These are phyloP conservation scores for Caenorhabditis sp. DNA, from an alignment of 2,888 invertebrate species.

Conservation along the genomic window DNA sequence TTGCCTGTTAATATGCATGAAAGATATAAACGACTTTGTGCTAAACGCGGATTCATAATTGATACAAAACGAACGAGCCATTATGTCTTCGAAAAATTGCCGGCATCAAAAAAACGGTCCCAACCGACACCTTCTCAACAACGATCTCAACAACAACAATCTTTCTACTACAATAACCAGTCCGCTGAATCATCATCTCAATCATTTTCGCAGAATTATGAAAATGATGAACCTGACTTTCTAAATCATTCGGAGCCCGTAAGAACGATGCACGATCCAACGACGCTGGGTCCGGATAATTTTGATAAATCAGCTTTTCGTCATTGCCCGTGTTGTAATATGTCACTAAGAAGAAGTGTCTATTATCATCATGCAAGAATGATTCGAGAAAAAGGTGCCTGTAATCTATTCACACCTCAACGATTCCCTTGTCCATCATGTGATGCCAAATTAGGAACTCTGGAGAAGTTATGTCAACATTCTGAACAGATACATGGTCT, in stretches of 20 bases:
- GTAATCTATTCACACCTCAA: conserved; percentile 54
- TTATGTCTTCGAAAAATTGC: background rate
- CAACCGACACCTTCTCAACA: background rate
- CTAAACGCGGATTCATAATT: background rate
- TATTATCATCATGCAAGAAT: conserved; percentile 51
- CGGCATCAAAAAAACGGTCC: background rate
- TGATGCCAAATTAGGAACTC: conserved; percentile 47
- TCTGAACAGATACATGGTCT: conserved; percentile 50
- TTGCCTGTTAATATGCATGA: conserved; percentile 3
- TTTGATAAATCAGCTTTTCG: conserved; percentile 8
- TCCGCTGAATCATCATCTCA: background rate
- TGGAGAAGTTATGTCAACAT: conserved; percentile 56
- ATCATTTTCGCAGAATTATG: background rate
- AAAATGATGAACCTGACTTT: conserved; percentile 18
- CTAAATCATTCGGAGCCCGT: conserved; percentile 10
- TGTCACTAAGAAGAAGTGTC: conserved; percentile 40
- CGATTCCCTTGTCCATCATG: conserved; percentile 54
- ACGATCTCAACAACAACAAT: background rate
- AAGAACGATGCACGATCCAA: background rate
- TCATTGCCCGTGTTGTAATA: conserved; percentile 46
- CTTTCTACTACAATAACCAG: background rate
- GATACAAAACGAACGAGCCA: background rate
- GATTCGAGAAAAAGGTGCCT: conserved; percentile 54
- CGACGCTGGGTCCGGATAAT: background rate
- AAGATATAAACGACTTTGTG: background rate